Conservation (phyloP, 2,888 invertebrate species). For the Andrena marginata region DNA sequence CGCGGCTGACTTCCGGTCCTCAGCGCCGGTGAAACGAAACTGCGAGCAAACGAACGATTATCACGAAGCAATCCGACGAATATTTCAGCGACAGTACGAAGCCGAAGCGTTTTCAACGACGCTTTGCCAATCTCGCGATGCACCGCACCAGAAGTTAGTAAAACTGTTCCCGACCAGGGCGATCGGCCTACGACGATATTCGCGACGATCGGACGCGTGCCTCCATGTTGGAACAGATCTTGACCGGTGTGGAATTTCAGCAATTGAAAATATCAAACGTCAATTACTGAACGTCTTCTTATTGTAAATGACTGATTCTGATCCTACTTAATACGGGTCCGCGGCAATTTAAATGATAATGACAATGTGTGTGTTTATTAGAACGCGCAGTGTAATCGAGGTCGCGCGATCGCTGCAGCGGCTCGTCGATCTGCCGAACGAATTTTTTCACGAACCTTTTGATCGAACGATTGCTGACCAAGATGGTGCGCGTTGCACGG, state of each 20-base stretch:
- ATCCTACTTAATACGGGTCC: not conserved
- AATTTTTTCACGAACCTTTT: constrained; percentile 9
- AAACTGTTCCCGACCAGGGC: not conserved
- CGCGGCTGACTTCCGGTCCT: constrained; percentile 51
- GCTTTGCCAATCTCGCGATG: constrained; percentile 12
- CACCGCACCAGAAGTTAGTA: constrained; percentile 38
- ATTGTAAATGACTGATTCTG: not conserved
- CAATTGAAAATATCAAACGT: not conserved
- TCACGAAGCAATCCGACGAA: constrained; percentile 30
- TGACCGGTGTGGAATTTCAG: not conserved
- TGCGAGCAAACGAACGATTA: constrained; percentile 48
- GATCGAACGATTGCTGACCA: constrained; percentile 30
- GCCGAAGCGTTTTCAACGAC: not conserved
- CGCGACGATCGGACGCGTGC: not conserved
- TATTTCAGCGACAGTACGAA: not conserved
- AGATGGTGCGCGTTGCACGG: constrained; percentile 54
- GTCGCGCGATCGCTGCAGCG: constrained; percentile 12
- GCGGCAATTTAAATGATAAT: not conserved
- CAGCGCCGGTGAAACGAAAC: constrained; percentile 47
- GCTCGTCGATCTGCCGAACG: constrained; percentile 32
- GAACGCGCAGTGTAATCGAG: constrained; percentile 20
- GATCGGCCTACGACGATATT: not conserved
- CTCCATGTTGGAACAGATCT: constrained; percentile 17
- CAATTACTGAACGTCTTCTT: not conserved
- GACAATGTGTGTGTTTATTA: constrained; percentile 14